Evolutionary conservation across 2,888 invertebrate species (phyloP).

Genomic region (Pandemis heparana): DNA sequence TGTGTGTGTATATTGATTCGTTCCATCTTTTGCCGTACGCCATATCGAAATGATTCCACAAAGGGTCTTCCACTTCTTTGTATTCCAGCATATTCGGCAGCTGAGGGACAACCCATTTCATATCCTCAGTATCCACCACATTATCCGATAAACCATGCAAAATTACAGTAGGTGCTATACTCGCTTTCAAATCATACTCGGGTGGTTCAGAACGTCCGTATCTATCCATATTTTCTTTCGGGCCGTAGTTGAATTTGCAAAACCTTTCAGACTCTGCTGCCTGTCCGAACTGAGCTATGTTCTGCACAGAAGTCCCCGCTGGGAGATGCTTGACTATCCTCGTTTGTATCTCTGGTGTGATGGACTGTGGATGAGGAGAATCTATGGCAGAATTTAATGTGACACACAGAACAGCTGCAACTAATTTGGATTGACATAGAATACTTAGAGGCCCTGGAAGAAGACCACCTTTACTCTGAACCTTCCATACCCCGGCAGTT

Average conservation of each 20-base stretch:
- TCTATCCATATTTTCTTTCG: slow-evolving; percentile 55
- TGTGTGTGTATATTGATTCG: slow-evolving; percentile 1
- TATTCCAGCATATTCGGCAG: slow-evolving; percentile 85
- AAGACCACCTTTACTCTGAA: slow-evolving; percentile 4
- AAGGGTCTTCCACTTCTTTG: slow-evolving; percentile 82
- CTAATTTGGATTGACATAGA: neutral
- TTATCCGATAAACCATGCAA: slow-evolving; percentile 79
- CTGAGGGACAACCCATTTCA: slow-evolving; percentile 77
- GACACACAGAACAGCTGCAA: slow-evolving; percentile 12
- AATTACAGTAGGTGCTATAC: slow-evolving; percentile 60
- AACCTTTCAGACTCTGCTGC: slow-evolving; percentile 57
- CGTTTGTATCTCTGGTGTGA: slow-evolving; percentile 57
- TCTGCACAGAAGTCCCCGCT: slow-evolving; percentile 64
- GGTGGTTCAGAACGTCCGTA: slow-evolving; percentile 67
- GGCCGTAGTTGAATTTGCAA: slow-evolving; percentile 69
- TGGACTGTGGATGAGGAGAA: slow-evolving; percentile 62
- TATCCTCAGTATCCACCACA: slow-evolving; percentile 86
- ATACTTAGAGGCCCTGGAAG: slow-evolving; percentile 6
- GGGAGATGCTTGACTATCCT: slow-evolving; percentile 66
- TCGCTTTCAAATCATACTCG: slow-evolving; percentile 61
- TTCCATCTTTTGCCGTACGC: slow-evolving; percentile 47
- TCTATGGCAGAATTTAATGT: slow-evolving; percentile 52
- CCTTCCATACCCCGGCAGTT: slow-evolving; percentile 22
- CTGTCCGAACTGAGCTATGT: slow-evolving; percentile 69
- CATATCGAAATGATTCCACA: slow-evolving; percentile 54